Evolutionary conservation across 1,140 invertebrate species (phyloP).

Genomic region (Brachionus sp.): DNA sequence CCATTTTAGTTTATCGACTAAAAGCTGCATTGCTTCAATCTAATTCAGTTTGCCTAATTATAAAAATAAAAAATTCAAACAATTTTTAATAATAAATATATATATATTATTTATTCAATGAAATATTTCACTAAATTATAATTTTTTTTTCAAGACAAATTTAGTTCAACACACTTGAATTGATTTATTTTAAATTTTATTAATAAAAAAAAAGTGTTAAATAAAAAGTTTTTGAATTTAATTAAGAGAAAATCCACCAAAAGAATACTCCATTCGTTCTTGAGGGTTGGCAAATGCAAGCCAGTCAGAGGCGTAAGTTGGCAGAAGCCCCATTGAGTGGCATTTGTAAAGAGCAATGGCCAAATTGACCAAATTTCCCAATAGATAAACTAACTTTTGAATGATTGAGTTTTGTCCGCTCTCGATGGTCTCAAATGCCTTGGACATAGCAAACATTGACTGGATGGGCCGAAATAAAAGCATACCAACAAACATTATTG

Average conservation of each 20-base stretch:
- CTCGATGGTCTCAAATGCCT: slow-evolving; percentile 41
- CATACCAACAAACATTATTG: slow-evolving; percentile 99
- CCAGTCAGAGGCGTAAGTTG: slow-evolving; percentile 97
- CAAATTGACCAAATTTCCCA: slow-evolving; percentile 90
- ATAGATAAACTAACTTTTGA: slow-evolving; percentile 89
- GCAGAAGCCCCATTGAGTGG: slow-evolving; percentile 93
- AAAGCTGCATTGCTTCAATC: neutral
- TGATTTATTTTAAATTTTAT: neutral
- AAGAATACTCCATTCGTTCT: slow-evolving; percentile 37
- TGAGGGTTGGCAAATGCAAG: slow-evolving; percentile 58
- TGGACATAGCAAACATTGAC: slow-evolving; percentile 75
- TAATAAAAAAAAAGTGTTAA: neutral
- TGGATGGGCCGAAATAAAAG: slow-evolving; percentile 90
- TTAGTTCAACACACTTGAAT: neutral
- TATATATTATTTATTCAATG: neutral
- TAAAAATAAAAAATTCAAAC: neutral
- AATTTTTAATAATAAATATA: neutral
- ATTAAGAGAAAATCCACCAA: slow-evolving; percentile 33
- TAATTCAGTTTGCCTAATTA: neutral
- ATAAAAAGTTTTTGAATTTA: neutral
- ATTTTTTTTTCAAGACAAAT: neutral
- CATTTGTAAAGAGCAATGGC: slow-evolving; percentile 93
- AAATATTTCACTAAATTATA: slow-evolving; percentile 12
- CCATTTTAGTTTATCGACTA: neutral
- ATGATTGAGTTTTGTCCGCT: slow-evolving; percentile 72